Conservation (phyloP, 2,113 vertebrate genomes). For the Mastomys coucha region DNA sequence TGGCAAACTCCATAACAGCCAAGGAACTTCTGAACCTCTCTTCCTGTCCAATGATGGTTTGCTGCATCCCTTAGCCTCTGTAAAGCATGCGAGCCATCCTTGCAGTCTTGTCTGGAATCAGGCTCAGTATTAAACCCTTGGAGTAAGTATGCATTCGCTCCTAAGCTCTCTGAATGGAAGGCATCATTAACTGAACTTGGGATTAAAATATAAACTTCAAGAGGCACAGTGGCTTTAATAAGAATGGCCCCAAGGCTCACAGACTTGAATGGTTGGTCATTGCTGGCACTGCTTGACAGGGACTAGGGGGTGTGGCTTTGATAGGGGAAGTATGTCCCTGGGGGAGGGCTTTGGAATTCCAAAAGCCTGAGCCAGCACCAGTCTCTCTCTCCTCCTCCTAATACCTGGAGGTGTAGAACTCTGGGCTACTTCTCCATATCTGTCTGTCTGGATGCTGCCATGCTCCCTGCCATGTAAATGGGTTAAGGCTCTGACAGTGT, state of each 20-base stretch:
- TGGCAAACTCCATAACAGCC: conserved; percentile 17
- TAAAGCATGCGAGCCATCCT: neutral
- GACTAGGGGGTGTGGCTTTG: neutral
- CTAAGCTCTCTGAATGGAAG: neutral
- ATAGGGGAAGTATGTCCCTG: neutral
- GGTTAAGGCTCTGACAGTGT: neutral
- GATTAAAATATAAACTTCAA: neutral
- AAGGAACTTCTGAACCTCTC: neutral
- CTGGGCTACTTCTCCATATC: neutral
- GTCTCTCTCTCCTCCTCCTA: neutral
- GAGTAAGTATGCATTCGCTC: neutral
- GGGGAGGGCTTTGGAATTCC: neutral
- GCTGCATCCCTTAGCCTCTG: neutral
- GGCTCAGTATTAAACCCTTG: neutral
- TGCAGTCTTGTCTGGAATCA: neutral
- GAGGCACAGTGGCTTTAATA: too few relatives aligned
- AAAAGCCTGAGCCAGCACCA: neutral
- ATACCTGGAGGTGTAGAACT: neutral
- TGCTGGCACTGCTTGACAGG: neutral
- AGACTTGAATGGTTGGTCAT: neutral
- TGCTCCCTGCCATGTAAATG: neutral
- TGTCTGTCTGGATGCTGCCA: neutral
- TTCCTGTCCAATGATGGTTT: neutral
- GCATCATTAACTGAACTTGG: neutral
- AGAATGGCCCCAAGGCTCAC: neutral